Base-by-base conservation (phyloP, 2,797 vertebrate species). In the Ficedula albicollis region DNA sequence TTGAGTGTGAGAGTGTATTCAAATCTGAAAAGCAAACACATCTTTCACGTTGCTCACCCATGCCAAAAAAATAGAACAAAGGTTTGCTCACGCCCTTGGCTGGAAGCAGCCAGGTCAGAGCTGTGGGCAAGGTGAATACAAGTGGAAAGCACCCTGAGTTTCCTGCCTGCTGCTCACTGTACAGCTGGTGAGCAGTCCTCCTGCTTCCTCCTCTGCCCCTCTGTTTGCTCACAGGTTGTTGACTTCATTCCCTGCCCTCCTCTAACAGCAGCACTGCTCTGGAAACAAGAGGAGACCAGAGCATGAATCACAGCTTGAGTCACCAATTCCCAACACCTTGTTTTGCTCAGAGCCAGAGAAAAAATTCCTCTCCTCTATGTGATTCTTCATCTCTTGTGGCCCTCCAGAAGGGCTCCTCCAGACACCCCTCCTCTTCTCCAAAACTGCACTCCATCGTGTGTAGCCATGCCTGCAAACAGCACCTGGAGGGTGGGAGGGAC, bases 221-320 rank as follows among this genome's bases (percentile, higher is more conserved):
- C 39, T 77, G 23, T 87, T 95, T 84, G 48, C 32, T 90, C 62
- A 95, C 60, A 78, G 26, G 36, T 43, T 78, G 72, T 54, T 92
- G 62, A 68, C 72, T 93, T 46, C 52, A 11, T 23, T 83, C 49
- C 74, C 55, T 93, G 68, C 70, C 69, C 70, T 91, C 1, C 0
- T 36, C 39, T 39, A 67, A 27, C n/a, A 89, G 70, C 81, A 95
- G 43, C 1, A 1, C n/a, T 63, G 76, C 62, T 51, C 49, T 1
- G 1, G 74, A 86, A 89, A 38, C 1, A 2, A 62, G 67, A 91
- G 58, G 55, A 94, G 87, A 60, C 49, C 77, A 15, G 56, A 76
- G 48, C n/a, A 12, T 87, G 91, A 97, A 38, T 96, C 91, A 96
- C 10, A 34, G 20, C 49, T 32, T 93, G 87, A 96, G 52, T 91